Evolutionary conservation across 2,113 vertebrate species (phyloP), one percentile per base, ranked within the genome.

Genomic region (Lagopus muta): DNA sequence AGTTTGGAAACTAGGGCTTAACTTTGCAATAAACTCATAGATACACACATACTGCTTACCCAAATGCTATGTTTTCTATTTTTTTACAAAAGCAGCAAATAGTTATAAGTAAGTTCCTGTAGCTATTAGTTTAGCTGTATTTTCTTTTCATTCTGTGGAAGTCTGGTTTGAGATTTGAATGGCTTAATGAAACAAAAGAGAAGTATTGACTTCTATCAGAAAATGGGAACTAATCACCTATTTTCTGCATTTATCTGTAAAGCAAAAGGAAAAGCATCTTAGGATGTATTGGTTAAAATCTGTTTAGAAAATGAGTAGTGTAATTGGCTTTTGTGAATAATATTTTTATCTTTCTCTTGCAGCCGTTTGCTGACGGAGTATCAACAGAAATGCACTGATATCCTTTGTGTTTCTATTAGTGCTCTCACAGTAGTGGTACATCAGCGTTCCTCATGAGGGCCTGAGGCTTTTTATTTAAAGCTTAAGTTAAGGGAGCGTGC

Each of bases 361-460:
- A 99, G 98, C 94, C 98, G 90, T 74, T 94, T 99, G 89, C 94
- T 99, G 87, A 97, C 96, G 24, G 98, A 99, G 27, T 98, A 99
- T 92, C 98, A 98, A 96, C 98, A 98, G 97, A 99, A 99, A 70
- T 98, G 98, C 93, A 98, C 98, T 95, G 98, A 99, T 99, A 99
- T 99, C 98, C 98, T 99, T 99, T 98, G 54, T 65, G 50, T 75
- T 79, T 32, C 48, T 61, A 15, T 32, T 77, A 15, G 12, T 27
- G 34, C 88, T 48, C 20, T 66, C 74, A 50, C 8, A 19, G 22
- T 40, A 75, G 78, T 60, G 22, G 7, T 57, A 4, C n/a, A 47
- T 34, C 20, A 65, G 6, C 15, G 25, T 50, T 58, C 58, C 27
- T 67, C 76, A 8, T 7, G 9, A 67, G n/a, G 21, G 4, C 12